Evolutionary conservation across 2,113 vertebrate species (phyloP).

Genomic region (Scopus umbretta): DNA sequence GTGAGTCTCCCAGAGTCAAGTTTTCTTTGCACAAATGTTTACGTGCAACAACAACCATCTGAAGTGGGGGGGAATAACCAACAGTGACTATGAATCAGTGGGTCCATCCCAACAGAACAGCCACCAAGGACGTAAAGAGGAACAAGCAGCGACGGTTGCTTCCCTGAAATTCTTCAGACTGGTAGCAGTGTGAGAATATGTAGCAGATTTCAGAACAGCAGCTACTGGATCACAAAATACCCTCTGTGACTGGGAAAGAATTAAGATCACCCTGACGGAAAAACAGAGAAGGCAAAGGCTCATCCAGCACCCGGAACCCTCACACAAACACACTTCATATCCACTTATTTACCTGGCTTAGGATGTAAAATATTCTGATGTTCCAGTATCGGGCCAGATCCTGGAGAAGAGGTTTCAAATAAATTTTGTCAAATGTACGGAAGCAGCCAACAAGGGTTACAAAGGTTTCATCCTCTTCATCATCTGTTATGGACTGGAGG

Average conservation of each 20-base stretch:
- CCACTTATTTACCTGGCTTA: constrained; percentile 73
- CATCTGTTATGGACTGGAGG: constrained; percentile 72
- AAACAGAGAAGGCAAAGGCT: not conserved
- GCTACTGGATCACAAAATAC: not conserved
- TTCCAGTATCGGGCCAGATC: constrained; percentile 78
- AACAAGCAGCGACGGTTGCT: not conserved
- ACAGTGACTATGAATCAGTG: not conserved
- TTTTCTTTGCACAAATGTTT: not conserved
- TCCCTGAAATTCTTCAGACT: not conserved
- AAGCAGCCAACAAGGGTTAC: constrained; percentile 78
- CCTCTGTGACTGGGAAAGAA: not conserved
- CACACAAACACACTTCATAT: not conserved
- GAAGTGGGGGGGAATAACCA: not conserved
- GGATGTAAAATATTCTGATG: constrained; percentile 71
- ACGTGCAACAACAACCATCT: not conserved
- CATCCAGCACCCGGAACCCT: not conserved
- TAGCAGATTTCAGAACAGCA: not conserved
- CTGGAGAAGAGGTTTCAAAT: constrained; percentile 75
- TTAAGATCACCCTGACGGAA: not conserved
- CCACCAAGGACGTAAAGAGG: not conserved
- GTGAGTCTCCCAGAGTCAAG: not conserved
- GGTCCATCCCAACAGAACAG: not conserved
- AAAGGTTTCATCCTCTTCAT: constrained; percentile 79
- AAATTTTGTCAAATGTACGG: constrained; percentile 72
- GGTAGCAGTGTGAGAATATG: not conserved